Percentiles rank a stretch among this genome's conserved stretches.
These are phyloP conservation scores for Pteromalus puparum DNA, from an alignment of 1,140 invertebrate genomes.

Conservation along the genomic window DNA sequence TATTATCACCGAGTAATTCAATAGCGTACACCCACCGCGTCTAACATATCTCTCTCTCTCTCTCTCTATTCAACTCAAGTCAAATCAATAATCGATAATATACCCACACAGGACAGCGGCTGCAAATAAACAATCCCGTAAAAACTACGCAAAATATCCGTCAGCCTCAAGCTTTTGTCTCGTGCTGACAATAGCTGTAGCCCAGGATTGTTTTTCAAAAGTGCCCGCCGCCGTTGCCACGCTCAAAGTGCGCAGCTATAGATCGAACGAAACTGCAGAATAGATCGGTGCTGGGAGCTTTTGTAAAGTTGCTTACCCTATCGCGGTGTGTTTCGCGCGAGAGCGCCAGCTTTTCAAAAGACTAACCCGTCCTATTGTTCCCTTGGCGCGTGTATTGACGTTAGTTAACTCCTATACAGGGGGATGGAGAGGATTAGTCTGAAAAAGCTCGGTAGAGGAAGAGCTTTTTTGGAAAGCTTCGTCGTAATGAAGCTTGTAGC, in stretches of 20 bases:
- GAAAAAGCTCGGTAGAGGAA: background rate
- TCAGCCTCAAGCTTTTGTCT: background rate
- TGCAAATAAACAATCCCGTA: background rate
- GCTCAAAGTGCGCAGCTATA: background rate
- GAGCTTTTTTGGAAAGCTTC: background rate
- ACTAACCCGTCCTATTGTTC: background rate
- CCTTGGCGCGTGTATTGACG: background rate
- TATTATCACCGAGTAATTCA: too few species aligned
- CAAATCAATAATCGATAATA: too few species aligned
- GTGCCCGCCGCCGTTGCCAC: background rate
- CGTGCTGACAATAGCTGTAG: background rate
- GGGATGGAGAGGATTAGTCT: background rate
- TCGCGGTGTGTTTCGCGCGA: background rate
- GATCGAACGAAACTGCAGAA: background rate
- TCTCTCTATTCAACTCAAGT: too few species aligned
- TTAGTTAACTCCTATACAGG: slow-evolving; percentile 19
- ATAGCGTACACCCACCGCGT: too few species aligned
- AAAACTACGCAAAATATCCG: background rate
- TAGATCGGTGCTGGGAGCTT: background rate
- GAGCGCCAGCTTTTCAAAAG: background rate
- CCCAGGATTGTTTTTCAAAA: background rate
- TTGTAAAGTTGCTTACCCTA: background rate
- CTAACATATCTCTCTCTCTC: too few species aligned
- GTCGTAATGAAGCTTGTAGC: background rate
- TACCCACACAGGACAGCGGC: too few species aligned